These are phyloP conservation scores for Drosophila micromelanica DNA, from an alignment of 1,140 invertebrate genomes.

Conservation along the genomic window DNA sequence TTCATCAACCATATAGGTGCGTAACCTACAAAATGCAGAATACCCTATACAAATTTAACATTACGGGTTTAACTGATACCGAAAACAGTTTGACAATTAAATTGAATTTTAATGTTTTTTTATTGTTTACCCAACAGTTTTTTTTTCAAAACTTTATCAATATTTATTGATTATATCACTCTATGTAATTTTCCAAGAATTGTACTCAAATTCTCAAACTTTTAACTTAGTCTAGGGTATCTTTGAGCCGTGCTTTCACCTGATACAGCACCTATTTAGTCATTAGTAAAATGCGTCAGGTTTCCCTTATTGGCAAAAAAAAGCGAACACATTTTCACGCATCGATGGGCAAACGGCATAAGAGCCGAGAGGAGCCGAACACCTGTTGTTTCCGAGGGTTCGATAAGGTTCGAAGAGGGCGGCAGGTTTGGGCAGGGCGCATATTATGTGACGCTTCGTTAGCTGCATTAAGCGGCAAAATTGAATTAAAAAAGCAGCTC, in stretches of 20 bases:
- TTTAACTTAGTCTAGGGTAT: constrained; percentile 2
- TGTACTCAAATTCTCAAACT: not conserved
- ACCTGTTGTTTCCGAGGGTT: constrained; percentile 42
- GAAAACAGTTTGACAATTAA: no score
- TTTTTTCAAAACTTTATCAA: no score
- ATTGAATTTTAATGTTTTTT: no score
- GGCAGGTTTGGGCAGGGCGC: constrained; percentile 9
- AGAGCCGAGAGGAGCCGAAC: constrained; percentile 18
- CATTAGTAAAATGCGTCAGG: constrained; percentile 33
- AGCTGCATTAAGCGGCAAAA: constrained; percentile 58
- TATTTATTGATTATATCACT: no score
- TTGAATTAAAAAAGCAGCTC: constrained; percentile 49
- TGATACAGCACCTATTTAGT: not conserved
- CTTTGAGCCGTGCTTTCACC: not conserved
- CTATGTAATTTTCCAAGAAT: no score
- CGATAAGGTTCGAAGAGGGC: not conserved
- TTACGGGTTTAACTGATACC: no score
- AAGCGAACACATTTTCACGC: constrained; percentile 36
- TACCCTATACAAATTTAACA: constrained; percentile 7
- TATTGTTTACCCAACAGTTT: no score
- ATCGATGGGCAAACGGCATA: constrained; percentile 19
- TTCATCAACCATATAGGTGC: constrained; percentile 1
- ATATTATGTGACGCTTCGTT: constrained; percentile 56
- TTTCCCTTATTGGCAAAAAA: constrained; percentile 28
- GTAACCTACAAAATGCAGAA: not conserved